These are phyloP conservation scores for Idaea biselata DNA, from an alignment of 2,888 invertebrate genomes.

Conservation along the genomic window DNA sequence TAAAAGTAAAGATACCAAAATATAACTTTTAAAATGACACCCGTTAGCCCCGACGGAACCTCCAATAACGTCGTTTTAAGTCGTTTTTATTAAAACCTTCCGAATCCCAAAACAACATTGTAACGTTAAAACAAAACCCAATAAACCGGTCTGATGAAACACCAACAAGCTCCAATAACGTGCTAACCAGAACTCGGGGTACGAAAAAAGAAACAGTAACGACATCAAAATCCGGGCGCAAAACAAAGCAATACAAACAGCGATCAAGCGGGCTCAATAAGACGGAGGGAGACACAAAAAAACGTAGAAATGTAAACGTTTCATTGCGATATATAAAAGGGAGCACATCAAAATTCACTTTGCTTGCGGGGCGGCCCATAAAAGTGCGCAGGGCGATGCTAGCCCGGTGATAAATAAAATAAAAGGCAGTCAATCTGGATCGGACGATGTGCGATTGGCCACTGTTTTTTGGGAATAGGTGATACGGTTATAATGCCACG, in stretches of 20 bases:
- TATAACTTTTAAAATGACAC: not conserved
- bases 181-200: constrained; percentile 25
- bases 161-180: constrained; percentile 28
- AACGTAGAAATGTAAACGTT: constrained; percentile 47
- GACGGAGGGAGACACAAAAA: constrained; percentile 25
- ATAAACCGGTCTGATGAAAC: not conserved
- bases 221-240: constrained; percentile 31
- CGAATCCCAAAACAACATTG: not conserved
- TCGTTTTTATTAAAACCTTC: constrained; percentile 1
- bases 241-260: constrained; percentile 34
- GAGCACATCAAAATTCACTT: constrained; percentile 73
- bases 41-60: not conserved
- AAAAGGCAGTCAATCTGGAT: constrained; percentile 32
- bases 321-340: constrained; percentile 61
- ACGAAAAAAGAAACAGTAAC: constrained; percentile 30
- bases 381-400: constrained; percentile 42
- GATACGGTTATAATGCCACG: not conserved
- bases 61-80: not conserved
- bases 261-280: constrained; percentile 19
- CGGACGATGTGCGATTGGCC: constrained; percentile 20
- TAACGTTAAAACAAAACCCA: constrained; percentile 1
- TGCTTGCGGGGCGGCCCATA: constrained; percentile 57
- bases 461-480: constrained; percentile 1
- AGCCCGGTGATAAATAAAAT: constrained; percentile 33
- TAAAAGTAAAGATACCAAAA: not conserved